Percentiles rank a stretch among this genome's conserved stretches.
phyloP scores from a whole-genome alignment of 2,797 vertebrate species.

The Ctenopoma multispine region DNA sequence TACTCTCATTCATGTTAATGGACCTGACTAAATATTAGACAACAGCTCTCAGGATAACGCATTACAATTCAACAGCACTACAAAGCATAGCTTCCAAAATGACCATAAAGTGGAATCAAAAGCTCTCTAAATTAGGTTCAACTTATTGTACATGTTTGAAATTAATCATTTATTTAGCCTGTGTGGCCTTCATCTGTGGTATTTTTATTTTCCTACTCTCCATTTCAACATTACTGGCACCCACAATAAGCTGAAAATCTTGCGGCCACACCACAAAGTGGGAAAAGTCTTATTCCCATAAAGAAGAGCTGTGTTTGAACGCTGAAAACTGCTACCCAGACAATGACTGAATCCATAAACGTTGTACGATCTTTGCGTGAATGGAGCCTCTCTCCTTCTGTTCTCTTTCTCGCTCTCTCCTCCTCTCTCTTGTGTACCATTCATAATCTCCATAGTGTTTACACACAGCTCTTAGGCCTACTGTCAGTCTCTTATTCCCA shows the following conservation, averaged over 20 bases:
- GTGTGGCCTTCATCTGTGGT: constrained; percentile 4
- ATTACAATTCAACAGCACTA: neutral
- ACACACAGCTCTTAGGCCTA: constrained; percentile 52
- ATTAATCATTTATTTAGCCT: neutral
- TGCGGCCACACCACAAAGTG: neutral
- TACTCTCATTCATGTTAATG: neutral
- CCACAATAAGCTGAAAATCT: constrained; percentile 37
- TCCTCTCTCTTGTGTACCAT: constrained; percentile 37
- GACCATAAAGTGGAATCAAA: neutral
- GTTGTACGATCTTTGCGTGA: constrained; percentile 35
- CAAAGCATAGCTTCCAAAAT: neutral
- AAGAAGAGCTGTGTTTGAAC: constrained; percentile 14
- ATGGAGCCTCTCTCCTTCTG: constrained; percentile 11
- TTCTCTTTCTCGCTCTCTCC: constrained; percentile 3
- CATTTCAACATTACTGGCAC: neutral
- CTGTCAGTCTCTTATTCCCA: constrained; percentile 74
- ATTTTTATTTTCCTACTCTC: constrained; percentile 20
- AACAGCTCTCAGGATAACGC: neutral
- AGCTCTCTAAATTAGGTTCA: neutral
- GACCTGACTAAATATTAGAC: neutral
- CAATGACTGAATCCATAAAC: constrained; percentile 46
- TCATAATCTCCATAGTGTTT: constrained; percentile 61
- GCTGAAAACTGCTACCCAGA: constrained; percentile 6
- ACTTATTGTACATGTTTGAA: neutral
- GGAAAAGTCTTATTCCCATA: neutral